Base-by-base conservation (phyloP, 2,888 invertebrate genomes). In the Ornithoptera alexandrae region DNA sequence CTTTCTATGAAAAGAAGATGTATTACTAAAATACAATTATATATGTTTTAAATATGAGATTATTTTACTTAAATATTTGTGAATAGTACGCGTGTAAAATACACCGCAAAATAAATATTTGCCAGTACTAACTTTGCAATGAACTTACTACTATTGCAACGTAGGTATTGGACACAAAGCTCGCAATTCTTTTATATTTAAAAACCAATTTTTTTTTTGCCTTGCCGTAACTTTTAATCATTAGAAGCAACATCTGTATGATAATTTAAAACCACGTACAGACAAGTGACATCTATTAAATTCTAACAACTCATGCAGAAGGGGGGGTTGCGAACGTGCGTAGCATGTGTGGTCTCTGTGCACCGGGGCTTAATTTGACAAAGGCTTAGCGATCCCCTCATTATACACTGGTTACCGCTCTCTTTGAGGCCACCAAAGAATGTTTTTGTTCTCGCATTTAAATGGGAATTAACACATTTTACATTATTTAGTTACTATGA, bases 311-410 rank as follows among this genome's bases (percentile, higher is more conserved):
- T 85, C 92, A 92, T 92, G 92, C 92, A 90, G 90, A 91, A 39
- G 63, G 87, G 85, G 86, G 90, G 92, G 92, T 90, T 91, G 92
- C 92, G 92, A 92, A 92, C 92, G 92, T 89, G 88, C 89, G 84
- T 84, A 84, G 82, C 84, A 81, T 84, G 81, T 85, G 81, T 84
- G 81, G 79, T 84, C 80, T 83, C 79, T 80, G 81, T 83, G 82
- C 81, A 82, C 81, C 78, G 81, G 79, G 77, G 78, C 81, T 81
- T 82, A 77, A 80, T 80, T 78, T 79, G 83, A 84, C 84, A 85
- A 84, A 84, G 81, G 82, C 83, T 80, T 76, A 80, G 81, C 82
- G 78, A 82, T 79, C 72, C 68, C 71, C 67, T 70, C 64, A 46
- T 70, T 64, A 64, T 60, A 56, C 64, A 63, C 67, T 70, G 69